Evolutionary conservation across 30 jellyfish, hydroid and myxozoan genomes (phyloP).

Genomic region (Catostylus mosaicus): DNA sequence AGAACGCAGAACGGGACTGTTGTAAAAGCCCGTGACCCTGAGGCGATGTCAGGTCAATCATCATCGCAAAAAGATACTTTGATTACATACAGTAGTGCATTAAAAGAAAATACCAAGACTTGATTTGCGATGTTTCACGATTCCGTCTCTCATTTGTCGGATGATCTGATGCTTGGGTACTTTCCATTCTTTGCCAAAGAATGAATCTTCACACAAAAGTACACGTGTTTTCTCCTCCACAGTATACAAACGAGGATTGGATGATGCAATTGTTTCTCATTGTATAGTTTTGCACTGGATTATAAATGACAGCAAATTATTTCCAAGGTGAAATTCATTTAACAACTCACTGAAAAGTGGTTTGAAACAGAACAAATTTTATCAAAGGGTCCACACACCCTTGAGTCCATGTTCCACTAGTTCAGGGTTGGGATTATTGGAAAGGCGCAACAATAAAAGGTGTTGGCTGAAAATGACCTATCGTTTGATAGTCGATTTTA

Average conservation of each 20-base stretch:
- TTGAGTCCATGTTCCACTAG: no score
- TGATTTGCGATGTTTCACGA: background rate
- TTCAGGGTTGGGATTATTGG: no score
- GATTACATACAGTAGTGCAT: background rate
- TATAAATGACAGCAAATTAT: background rate
- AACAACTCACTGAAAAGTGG: background rate
- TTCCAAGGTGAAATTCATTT: background rate
- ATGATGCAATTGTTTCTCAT: background rate
- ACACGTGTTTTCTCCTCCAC: background rate
- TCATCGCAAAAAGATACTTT: constrained; percentile 16
- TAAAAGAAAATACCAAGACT: background rate
- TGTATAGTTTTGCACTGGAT: constrained; percentile 4
- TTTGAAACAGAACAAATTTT: no score
- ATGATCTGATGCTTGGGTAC: constrained; percentile 2
- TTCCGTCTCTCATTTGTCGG: background rate
- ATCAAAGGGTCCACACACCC: no score
- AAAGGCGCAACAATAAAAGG: no score
- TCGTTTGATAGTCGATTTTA: no score
- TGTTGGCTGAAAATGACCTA: no score
- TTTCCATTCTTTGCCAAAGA: constrained; percentile 11
- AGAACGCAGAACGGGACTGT: constrained; percentile 38
- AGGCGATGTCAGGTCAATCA: background rate
- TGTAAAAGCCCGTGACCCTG: constrained; percentile 20
- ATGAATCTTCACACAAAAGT: background rate
- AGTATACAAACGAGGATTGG: background rate